Evolutionary conservation across 1,140 invertebrate species (phyloP).

Genomic region (Olivierus martensii): DNA sequence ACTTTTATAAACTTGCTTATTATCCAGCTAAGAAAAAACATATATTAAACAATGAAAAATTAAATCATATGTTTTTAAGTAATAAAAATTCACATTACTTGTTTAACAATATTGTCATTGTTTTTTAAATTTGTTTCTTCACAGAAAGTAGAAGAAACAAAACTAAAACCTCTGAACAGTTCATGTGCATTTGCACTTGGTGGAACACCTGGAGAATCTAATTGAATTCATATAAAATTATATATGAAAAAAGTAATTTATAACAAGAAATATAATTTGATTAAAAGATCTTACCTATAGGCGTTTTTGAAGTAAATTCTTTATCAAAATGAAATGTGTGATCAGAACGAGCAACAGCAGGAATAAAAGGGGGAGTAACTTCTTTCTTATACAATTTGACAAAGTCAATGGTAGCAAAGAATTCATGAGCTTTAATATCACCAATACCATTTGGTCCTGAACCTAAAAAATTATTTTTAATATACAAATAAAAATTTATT

Average conservation of each 20-base stretch:
- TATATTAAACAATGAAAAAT: too few species aligned
- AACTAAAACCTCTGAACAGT: constrained; percentile 95
- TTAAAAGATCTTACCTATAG: constrained; percentile 59
- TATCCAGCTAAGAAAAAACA: constrained; percentile 1
- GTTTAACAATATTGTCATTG: constrained; percentile 1
- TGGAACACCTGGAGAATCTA: constrained; percentile 92
- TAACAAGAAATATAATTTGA: too few species aligned
- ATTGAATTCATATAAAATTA: too few species aligned
- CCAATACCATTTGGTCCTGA: constrained; percentile 37
- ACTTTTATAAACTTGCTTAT: constrained; percentile 17
- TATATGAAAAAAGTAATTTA: too few species aligned
- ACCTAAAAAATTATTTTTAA: constrained; percentile 20
- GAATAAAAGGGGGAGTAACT: constrained; percentile 89
- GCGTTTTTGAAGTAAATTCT: constrained; percentile 68
- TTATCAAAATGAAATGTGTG: constrained; percentile 85
- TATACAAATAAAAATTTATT: too few species aligned
- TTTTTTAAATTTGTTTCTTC: constrained; percentile 19
- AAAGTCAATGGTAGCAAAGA: constrained; percentile 93
- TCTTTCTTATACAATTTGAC: constrained; percentile 68
- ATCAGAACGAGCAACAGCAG: constrained; percentile 49
- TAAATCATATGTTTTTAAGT: too few species aligned
- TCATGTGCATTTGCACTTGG: constrained; percentile 96
- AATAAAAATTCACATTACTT: too few species aligned
- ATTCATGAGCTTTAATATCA: constrained; percentile 84
- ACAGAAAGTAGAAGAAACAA: constrained; percentile 76